Conservation (phyloP, 2,888 invertebrate species). For the Chouioia cunea region DNA sequence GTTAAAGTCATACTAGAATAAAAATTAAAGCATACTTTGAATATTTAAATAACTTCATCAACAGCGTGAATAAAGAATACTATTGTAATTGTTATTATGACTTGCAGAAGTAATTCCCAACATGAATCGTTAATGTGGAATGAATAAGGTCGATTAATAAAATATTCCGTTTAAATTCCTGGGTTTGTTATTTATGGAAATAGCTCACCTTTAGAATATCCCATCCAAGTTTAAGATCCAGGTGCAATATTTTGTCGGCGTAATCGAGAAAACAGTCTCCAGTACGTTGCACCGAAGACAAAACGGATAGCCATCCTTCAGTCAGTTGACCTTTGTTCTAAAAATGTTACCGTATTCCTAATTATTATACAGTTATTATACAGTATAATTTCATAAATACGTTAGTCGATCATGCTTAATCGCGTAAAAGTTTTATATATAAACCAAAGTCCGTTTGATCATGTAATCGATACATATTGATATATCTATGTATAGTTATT, state of each 20-base stretch:
- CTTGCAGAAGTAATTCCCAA: too few species aligned
- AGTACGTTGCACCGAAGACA: conserved; percentile 3
- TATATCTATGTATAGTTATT: too few species aligned
- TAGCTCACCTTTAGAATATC: neutral
- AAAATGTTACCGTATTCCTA: neutral
- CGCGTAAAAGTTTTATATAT: too few species aligned
- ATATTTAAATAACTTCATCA: too few species aligned
- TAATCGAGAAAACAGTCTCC: conserved; percentile 10
- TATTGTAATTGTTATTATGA: too few species aligned
- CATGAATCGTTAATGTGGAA: too few species aligned
- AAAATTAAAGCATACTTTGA: neutral
- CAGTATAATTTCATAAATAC: neutral
- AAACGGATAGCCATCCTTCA: conserved; percentile 9
- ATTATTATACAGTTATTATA: neutral
- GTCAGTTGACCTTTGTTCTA: conserved; percentile 4
- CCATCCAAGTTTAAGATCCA: conserved; percentile 21
- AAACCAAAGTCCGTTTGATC: too few species aligned
- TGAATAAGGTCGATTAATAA: too few species aligned
- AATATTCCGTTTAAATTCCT: too few species aligned
- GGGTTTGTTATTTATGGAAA: too few species aligned
- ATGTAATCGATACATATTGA: too few species aligned
- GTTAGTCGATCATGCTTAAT: neutral
- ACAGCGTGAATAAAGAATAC: too few species aligned
- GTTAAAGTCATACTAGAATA: conserved; percentile 10
- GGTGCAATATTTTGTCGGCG: neutral